These are phyloP conservation scores for Periophthalmus modestus DNA, from an alignment of 2,113 vertebrate genomes.

Conservation along the genomic window DNA sequence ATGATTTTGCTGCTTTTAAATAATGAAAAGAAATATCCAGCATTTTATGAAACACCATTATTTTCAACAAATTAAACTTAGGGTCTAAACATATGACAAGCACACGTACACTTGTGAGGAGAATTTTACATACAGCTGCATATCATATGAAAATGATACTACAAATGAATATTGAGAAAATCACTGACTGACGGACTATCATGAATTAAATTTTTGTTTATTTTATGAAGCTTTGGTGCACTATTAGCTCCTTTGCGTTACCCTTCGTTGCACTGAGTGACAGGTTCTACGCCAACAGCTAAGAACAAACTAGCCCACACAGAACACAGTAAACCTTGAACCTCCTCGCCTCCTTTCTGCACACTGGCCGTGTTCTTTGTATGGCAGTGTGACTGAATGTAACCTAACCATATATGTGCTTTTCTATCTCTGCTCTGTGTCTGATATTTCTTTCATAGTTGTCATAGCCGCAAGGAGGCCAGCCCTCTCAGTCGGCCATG, in stretches of 20 bases:
- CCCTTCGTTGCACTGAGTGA: background rate
- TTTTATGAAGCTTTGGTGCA: background rate
- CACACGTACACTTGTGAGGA: background rate
- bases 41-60: background rate
- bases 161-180: too few relatives aligned
- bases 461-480: conserved; percentile 39
- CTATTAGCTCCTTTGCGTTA: background rate
- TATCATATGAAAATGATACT: too few relatives aligned
- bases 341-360: background rate
- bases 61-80: background rate
- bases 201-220: background rate
- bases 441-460: conserved; percentile 36
- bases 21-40: background rate
- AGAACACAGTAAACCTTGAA: background rate
- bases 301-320: background rate
- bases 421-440: background rate
- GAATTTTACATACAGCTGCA: too few relatives aligned
- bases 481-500: conserved; percentile 41
- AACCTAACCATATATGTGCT: conserved; percentile 6
- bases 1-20: background rate
- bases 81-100: background rate
- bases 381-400: conserved; percentile 1
- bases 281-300: background rate
- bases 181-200: too few relatives aligned
- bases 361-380: conserved; percentile 2